A percentile compares a stretch with the other conserved stretches of the same genome.
Evolutionary conservation across 2,797 vertebrate species (phyloP).

Genomic region (Sebastes iracundus): DNA sequence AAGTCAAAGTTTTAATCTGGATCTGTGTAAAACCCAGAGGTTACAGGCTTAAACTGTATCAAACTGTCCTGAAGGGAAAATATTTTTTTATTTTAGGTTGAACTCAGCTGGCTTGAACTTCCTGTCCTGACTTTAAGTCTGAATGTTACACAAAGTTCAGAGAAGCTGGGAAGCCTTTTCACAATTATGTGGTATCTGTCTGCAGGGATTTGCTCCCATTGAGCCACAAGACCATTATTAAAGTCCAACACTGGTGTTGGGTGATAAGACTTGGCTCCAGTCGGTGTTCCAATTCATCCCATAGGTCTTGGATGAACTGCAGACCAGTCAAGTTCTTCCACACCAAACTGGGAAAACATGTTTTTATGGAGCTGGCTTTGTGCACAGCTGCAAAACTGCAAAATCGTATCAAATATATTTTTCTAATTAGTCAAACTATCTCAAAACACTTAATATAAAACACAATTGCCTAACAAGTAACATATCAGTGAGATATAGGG

Average conservation of each 20-base stretch:
- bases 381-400: not conserved
- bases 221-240: not conserved
- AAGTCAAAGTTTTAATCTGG: slow-evolving; percentile 43
- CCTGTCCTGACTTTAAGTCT: not conserved
- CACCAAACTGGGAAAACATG: not conserved
- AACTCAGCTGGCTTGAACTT: not conserved
- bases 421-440: no score
- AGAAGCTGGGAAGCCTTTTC: not conserved
- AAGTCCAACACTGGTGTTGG: not conserved
- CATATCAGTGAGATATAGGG: no score
- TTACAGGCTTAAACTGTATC: slow-evolving; percentile 5
- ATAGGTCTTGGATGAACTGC: not conserved
- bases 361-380: not conserved
- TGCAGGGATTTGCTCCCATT: not conserved
- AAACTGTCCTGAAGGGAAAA: not conserved
- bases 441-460: no score
- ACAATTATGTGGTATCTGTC: not conserved
- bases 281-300: not conserved
- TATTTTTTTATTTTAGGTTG: not conserved
- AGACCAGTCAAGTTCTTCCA: not conserved
- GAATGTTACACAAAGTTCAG: not conserved
- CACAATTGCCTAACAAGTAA: no score
- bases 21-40: slow-evolving; percentile 24
- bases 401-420: no score
- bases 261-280: not conserved